Base-by-base conservation (phyloP, 2,888 invertebrate genomes). In the Lasius platythorax region DNA sequence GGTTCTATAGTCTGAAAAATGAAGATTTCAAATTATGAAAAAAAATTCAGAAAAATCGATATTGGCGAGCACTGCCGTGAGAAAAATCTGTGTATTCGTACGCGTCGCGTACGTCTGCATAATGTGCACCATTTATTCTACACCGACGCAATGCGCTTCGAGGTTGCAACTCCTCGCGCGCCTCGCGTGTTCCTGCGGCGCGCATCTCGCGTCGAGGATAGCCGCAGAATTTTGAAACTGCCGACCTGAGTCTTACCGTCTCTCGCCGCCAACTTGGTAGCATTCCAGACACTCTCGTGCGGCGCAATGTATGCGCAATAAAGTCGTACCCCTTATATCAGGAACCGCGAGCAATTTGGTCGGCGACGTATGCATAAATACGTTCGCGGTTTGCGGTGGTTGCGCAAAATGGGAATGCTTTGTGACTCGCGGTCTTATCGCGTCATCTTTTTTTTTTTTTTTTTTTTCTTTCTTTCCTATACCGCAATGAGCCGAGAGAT, bases 171-270 rank as follows among this genome's bases (percentile, higher is more conserved):
- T 4, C 37, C 37, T 37, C 37, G 46, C 46, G 74, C 46, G 74
- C 63, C 37, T 78, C 58, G 67, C 63, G 56, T 72, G 15, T 50
- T 68, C 63, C 53, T 72, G 72, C 43, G 11, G 43, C 58, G 33
- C 79, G n/a, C 43, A 58, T 23, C 23, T 70, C 23, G 43, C 43
- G 70, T 79, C 33, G 23, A 23, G 79, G 79, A 81, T 70, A 79
- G 67, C 76, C 87, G 86, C 84, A 86, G 81, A 86, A 87, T 87
- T 87, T 86, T 86, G 79, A 84, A 84, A 81, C 79, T 64, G 73
- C 72, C 78, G 72, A 50, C 28, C 70, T 30, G 43, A 61, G 68
- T 72, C 68, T 72, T 58, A 50, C 40, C 68, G 84, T 37, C 37
- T 37, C 37, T 18, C 50, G 40, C 72, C 56, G 66, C 81, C 79